A percentile compares a stretch with the other conserved stretches of the same genome.
Conservation (phyloP, 2,113 vertebrate species). For the Mystacornis crossleyi region DNA sequence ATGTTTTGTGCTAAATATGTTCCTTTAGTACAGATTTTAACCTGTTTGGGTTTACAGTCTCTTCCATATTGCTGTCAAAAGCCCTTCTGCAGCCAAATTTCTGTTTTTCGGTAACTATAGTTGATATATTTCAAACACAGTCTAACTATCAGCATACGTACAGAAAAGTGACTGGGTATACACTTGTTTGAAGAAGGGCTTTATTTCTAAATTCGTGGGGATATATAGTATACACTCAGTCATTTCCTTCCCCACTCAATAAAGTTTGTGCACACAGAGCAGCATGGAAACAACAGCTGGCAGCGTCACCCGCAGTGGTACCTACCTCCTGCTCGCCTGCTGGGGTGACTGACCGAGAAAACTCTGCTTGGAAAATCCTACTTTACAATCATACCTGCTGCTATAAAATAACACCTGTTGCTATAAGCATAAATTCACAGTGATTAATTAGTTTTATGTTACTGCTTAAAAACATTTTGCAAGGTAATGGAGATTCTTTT, state of each 20-base stretch:
- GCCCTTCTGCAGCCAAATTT: background rate
- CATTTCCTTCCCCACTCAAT: background rate
- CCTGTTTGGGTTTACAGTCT: background rate
- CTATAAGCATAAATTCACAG: background rate
- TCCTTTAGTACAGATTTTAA: background rate
- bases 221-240: background rate
- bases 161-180: rapidly evolving
- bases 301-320: background rate
- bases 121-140: background rate
- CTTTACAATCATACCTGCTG: background rate
- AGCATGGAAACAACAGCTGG: background rate
- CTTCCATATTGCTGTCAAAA: background rate
- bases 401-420: background rate
- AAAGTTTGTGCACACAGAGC: background rate
- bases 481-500: background rate
- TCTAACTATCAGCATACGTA: rapidly evolving
- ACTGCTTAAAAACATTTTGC: background rate
- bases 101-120: background rate
- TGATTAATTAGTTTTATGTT: background rate
- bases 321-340: background rate
- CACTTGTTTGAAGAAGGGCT: background rate
- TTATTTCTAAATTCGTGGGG: background rate
- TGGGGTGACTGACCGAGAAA: background rate
- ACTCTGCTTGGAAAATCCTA: background rate
- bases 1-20: background rate